Percentiles rank a stretch among this genome's conserved stretches.
Conservation (phyloP, 1,140 invertebrate species). For the Odontomachus brunneus region DNA sequence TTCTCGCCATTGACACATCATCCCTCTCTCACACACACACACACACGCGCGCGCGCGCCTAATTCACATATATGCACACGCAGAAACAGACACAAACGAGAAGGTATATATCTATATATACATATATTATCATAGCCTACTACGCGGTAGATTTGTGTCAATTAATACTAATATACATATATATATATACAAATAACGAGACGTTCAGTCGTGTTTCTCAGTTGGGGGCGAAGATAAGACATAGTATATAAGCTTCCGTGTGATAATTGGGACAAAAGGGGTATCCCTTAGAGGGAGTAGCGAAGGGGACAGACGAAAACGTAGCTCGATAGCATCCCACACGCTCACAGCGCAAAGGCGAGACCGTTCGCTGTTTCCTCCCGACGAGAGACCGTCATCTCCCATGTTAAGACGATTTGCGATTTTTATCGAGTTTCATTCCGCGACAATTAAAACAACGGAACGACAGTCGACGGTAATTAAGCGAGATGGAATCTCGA, state of each 20-base stretch:
- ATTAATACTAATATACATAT: slow-evolving; percentile 76
- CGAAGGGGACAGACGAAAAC: slow-evolving; percentile 6
- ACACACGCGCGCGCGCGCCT: slow-evolving; percentile 13
- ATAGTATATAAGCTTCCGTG: slow-evolving; percentile 71
- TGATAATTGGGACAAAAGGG: slow-evolving; percentile 62
- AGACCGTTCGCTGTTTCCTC: neutral
- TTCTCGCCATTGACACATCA: slow-evolving; percentile 28
- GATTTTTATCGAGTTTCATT: neutral
- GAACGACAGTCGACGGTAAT: neutral
- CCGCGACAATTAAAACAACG: neutral
- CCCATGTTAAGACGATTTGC: neutral
- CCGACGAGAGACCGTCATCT: neutral
- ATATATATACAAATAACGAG: too few relatives aligned
- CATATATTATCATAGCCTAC: slow-evolving; percentile 64
- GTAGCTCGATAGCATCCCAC: slow-evolving; percentile 45
- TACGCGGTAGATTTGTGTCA: slow-evolving; percentile 76
- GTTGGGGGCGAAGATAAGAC: slow-evolving; percentile 31
- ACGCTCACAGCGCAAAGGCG: slow-evolving; percentile 21
- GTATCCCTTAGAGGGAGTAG: slow-evolving; percentile 18
- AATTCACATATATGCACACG: slow-evolving; percentile 33
- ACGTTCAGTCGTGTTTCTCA: slow-evolving; percentile 69
- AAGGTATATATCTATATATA: slow-evolving; percentile 63
- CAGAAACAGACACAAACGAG: slow-evolving; percentile 10
- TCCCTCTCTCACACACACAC: neutral
- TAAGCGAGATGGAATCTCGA: neutral